Evolutionary conservation across 2,113 vertebrate species (phyloP).

Genomic region (Oreochromis niloticus): DNA sequence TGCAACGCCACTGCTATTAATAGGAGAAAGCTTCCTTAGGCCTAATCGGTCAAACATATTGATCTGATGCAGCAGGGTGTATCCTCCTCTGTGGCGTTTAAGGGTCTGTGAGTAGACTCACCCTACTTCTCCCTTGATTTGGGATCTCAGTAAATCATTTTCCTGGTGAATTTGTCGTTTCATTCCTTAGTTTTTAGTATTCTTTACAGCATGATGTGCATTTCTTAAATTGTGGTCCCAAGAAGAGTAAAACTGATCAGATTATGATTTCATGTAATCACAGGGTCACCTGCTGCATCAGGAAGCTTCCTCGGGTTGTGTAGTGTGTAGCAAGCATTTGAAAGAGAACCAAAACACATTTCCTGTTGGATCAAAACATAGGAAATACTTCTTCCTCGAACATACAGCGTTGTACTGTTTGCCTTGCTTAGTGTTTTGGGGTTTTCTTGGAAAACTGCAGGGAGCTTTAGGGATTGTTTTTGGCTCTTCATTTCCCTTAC

Average conservation of each 20-base stretch:
- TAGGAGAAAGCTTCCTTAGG: not conserved
- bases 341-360: not conserved
- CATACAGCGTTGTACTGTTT: not conserved
- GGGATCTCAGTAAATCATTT: not conserved
- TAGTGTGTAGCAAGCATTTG: not conserved
- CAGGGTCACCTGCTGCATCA: not conserved
- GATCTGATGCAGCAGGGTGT: not conserved
- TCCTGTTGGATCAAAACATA: not conserved
- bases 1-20: constrained; percentile 1
- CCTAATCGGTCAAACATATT: not conserved
- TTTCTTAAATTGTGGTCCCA: not conserved
- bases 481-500: not conserved
- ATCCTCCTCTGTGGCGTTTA: not conserved
- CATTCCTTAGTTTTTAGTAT: not conserved
- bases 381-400: not conserved
- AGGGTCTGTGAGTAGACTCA: not conserved
- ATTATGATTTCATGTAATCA: not conserved
- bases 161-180: not conserved
- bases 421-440: not conserved
- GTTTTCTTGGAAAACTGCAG: not conserved
- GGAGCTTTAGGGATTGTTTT: not conserved
- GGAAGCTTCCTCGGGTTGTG: not conserved
- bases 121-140: not conserved
- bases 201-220: not conserved
- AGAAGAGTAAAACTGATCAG: not conserved